A percentile compares a stretch with the other conserved stretches of the same genome.
Conservation (phyloP, 2,888 invertebrate species). For the Cinara cedri region DNA sequence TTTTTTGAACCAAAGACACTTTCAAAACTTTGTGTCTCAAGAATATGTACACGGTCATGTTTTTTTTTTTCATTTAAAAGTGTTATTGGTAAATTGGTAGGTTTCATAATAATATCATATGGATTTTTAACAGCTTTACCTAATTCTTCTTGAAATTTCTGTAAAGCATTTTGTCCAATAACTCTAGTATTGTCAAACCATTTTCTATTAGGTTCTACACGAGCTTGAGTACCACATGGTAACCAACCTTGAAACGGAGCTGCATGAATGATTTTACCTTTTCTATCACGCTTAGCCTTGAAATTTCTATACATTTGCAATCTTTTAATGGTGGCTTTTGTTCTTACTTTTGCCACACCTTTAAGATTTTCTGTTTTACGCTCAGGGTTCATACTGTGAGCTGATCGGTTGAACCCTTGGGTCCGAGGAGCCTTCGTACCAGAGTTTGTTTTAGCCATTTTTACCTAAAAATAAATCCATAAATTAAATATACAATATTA, state of each 20-base stretch:
- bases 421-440: constrained; percentile 77
- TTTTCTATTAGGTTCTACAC: constrained; percentile 96
- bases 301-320: constrained; percentile 98
- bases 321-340: constrained; percentile 92
- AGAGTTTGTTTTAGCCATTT: constrained; percentile 80
- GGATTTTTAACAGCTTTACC: constrained; percentile 94
- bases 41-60: constrained; percentile 87
- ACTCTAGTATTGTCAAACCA: constrained; percentile 99
- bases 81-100: constrained; percentile 92
- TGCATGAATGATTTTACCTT: constrained; percentile 82
- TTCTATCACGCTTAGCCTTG: constrained; percentile 87
- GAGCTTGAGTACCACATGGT: constrained; percentile 82
- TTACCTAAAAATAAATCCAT: constrained; percentile 57
- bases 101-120: constrained; percentile 96
- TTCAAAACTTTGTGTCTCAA: constrained; percentile 94
- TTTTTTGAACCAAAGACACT: constrained; percentile 95
- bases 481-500: not conserved
- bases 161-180: constrained; percentile 87
- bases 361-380: constrained; percentile 78
- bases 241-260: constrained; percentile 95
- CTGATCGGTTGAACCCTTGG: constrained; percentile 84
- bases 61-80: constrained; percentile 90
- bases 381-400: constrained; percentile 96
- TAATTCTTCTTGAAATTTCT: constrained; percentile 92
- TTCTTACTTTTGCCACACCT: constrained; percentile 83